Conservation (phyloP, 2,797 vertebrate genomes). For the Myripristis murdjan region DNA sequence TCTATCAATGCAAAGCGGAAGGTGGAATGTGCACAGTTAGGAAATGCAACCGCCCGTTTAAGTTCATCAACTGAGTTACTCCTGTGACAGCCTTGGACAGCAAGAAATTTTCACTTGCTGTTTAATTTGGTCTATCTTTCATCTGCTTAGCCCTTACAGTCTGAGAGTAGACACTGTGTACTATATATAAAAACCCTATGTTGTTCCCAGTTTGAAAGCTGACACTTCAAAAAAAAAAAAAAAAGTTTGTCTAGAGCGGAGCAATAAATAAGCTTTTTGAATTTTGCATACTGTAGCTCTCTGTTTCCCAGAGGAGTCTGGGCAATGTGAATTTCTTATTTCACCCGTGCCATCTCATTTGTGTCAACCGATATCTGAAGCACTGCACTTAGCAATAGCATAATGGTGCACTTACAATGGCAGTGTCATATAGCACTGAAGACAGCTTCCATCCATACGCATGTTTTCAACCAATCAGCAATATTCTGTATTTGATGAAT, state of each 20-base stretch:
- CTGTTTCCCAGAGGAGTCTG: constrained; percentile 19
- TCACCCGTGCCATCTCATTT: constrained; percentile 19
- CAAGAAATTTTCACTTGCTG: not conserved
- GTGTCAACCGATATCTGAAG: constrained; percentile 19
- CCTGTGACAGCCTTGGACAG: not conserved
- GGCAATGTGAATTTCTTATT: constrained; percentile 44
- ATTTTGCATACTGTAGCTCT: constrained; percentile 11
- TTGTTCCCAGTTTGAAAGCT: constrained; percentile 38
- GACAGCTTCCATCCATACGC: not conserved
- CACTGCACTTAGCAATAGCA: constrained; percentile 2
- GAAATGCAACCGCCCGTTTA: not conserved
- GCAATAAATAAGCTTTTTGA: constrained; percentile 33
- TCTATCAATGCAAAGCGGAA: not conserved
- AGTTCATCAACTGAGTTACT: constrained; percentile 6
- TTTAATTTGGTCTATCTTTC: constrained; percentile 24
- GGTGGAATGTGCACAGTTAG: not conserved
- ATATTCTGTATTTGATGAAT: constrained; percentile 30
- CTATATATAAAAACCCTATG: constrained; percentile 23
- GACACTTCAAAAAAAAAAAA: constrained; percentile 37
- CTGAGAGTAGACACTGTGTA: constrained; percentile 4
- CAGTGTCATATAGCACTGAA: not conserved
- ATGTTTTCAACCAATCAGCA: constrained; percentile 22
- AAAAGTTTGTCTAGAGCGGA: constrained; percentile 16
- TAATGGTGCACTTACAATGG: not conserved
- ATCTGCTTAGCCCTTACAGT: constrained; percentile 18